Evolutionary conservation across 2,888 invertebrate genomes (phyloP), one percentile per base, ranked within the genome.

Genomic region (Parascotia fuliginaria): DNA sequence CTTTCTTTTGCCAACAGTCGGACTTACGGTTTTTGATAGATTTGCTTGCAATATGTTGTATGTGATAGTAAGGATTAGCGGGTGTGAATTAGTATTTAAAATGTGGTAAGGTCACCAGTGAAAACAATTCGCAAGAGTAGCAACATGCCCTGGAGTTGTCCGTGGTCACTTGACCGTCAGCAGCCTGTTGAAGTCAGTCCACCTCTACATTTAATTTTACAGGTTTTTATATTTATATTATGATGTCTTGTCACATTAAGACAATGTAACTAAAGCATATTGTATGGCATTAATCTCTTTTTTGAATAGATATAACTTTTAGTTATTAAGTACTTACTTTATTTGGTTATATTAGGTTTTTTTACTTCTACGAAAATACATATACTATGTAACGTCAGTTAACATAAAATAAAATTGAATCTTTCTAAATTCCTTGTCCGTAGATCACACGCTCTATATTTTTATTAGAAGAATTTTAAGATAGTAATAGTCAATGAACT

Each of bases 121-220:
- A 63, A 72, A 65, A 74, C 71, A 61, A 56, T 70, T 66, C 53
- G 54, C 59, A 64, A 65, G 49, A 68, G 59, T 65, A 61, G 67
- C 60, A 72, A 58, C 50, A 90, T 90, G 91, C 87, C 90, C 67
- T 90, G 89, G 90, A 86, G 70, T 56, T 92, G 91, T 60, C 89
- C 89, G 69, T 92, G 92, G 91, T 89, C 91, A 54, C 84, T 83
- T 40, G 84, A 83, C 56, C 85, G 83, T 43, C 86, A 80, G 75
- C 78, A 78, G 44, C 79, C 84, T 59, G 74, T 78, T 29, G 78
- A 73, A 69, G 83, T 86, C 72, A 87, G 83, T 64, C 79, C 80
- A 49, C 84, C 88, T 49, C 73, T 85, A 43, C 82, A 84, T 42
- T 70, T 85, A 55, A 62, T 84, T 44, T 58, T 79, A 43, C 82